These are phyloP conservation scores for Eptesicus fuscus DNA, from an alignment of 2,113 vertebrate species.

Conservation along the genomic window DNA sequence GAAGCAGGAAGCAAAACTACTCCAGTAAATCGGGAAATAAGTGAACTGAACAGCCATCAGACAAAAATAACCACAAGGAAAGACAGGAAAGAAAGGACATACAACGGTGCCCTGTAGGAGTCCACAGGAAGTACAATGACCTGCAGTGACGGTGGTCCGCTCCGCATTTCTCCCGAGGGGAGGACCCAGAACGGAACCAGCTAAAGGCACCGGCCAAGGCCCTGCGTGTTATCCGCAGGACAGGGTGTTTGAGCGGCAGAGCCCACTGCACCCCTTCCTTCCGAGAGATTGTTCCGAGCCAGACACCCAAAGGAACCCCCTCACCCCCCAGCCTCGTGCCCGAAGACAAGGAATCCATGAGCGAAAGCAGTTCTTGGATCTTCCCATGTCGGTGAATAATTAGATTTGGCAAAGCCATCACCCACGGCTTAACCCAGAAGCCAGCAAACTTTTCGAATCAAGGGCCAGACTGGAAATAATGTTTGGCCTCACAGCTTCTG, in stretches of 20 bases:
- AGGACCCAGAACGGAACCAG: neutral
- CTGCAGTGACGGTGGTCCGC: no score
- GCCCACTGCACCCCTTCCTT: neutral
- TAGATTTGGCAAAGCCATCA: neutral
- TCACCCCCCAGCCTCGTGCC: accelerated
- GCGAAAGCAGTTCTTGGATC: neutral
- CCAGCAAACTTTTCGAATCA: neutral
- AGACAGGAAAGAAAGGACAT: neutral
- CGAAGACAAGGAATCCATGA: neutral
- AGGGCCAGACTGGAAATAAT: neutral
- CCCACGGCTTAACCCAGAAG: neutral
- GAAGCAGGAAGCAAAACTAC: neutral
- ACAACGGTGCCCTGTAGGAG: no score
- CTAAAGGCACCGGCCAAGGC: no score
- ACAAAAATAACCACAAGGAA: neutral
- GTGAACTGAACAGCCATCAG: neutral
- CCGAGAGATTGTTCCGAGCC: neutral
- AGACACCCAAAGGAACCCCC: neutral
- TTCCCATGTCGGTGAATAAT: neutral
- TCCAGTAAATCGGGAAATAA: neutral
- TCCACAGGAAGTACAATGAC: neutral
- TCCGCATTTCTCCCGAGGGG: neutral
- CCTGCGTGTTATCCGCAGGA: neutral
- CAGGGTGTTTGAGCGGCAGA: neutral
- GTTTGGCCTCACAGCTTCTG: neutral